Percentiles rank a stretch among this genome's conserved stretches.
Evolutionary conservation across 2,888 invertebrate species (phyloP).

Genomic region (Elegia similella): DNA sequence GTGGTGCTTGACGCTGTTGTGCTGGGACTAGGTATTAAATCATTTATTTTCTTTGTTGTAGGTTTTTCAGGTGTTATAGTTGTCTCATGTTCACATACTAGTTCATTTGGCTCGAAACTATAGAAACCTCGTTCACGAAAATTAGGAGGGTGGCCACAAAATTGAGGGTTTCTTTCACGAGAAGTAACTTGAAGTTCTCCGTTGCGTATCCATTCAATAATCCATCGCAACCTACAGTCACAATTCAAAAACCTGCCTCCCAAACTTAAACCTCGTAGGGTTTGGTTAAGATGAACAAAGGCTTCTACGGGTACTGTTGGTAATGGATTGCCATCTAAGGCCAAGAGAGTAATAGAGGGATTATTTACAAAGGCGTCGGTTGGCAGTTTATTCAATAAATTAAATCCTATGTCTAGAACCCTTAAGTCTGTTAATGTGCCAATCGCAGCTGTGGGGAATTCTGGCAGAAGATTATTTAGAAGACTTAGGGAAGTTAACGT

Average conservation of each 20-base stretch:
- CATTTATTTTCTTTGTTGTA: conserved; percentile 35
- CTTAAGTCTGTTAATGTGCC: conserved; percentile 89
- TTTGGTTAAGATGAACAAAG: conserved; percentile 89
- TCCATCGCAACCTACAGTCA: conserved; percentile 94
- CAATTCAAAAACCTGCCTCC: conserved; percentile 94
- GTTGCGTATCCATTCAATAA: conserved; percentile 93
- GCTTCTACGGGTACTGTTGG: conserved; percentile 91
- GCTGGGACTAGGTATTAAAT: conserved; percentile 38
- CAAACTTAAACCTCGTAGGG: conserved; percentile 91
- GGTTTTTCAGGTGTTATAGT: conserved; percentile 42
- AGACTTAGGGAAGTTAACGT: conserved; percentile 94
- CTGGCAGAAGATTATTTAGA: conserved; percentile 92
- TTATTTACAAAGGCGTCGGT: conserved; percentile 90
- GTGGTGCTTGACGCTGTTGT: conserved; percentile 47
- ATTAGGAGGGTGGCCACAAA: conserved; percentile 91
- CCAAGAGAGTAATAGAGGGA: conserved; percentile 91
- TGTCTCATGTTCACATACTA: conserved; percentile 80
- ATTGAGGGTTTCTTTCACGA: conserved; percentile 94
- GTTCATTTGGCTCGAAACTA: conserved; percentile 90
- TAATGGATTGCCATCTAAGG: conserved; percentile 94
- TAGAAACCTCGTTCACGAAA: conserved; percentile 93
- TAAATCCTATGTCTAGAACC: conserved; percentile 95
- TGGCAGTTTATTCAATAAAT: conserved; percentile 91
- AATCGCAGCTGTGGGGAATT: conserved; percentile 92
- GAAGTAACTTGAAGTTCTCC: conserved; percentile 95